Percentiles rank a stretch among this genome's conserved stretches.
phyloP scores from a whole-genome alignment of 2,797 vertebrate species.

The Delichon dasypus region DNA sequence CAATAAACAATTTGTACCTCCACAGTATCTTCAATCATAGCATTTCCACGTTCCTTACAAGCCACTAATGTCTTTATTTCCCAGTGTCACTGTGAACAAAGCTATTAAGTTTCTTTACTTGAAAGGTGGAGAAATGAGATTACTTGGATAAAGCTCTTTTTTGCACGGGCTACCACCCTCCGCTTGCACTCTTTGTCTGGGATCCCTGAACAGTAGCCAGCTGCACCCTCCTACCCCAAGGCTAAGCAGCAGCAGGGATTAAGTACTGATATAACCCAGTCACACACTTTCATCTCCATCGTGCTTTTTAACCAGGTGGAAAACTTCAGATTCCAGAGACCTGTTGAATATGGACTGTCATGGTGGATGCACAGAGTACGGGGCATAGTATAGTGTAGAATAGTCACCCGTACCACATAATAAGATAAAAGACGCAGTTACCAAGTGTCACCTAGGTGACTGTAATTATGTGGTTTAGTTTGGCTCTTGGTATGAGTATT shows the following conservation, averaged over 20 bases:
- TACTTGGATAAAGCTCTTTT: background rate
- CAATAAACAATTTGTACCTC: background rate
- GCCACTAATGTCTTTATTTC: background rate
- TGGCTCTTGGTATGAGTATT: background rate
- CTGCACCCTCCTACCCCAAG: background rate
- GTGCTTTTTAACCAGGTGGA: background rate
- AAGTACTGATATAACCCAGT: background rate
- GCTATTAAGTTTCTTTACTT: background rate
- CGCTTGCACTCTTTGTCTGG: background rate
- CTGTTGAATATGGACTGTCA: background rate
- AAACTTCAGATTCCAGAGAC: background rate
- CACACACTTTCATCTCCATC: background rate
- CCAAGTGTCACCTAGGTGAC: background rate
- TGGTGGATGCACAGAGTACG: background rate
- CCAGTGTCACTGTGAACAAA: background rate
- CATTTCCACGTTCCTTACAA: background rate
- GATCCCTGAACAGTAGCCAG: background rate
- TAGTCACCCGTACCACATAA: background rate
- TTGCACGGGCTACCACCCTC: background rate
- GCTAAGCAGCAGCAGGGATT: background rate
- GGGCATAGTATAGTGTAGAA: too few species aligned
- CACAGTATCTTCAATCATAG: background rate
- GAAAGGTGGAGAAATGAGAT: background rate
- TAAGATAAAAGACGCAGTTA: slow-evolving; percentile 10
- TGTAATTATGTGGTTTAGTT: background rate